Evolutionary conservation across 2,113 vertebrate genomes (phyloP).

Genomic region (Oplegnathus fasciatus): DNA sequence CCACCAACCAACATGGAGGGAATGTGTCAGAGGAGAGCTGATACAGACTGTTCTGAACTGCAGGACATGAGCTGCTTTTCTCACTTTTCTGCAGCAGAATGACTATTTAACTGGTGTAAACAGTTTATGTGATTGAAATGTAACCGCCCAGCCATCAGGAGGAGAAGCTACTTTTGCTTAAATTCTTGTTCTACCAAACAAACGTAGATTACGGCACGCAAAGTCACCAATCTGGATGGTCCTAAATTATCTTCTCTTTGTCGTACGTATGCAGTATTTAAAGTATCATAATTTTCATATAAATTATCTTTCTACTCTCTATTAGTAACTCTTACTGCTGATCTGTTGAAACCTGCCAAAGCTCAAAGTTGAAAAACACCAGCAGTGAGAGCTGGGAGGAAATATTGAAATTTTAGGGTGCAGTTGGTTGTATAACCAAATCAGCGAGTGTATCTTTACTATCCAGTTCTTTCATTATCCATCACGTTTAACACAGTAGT

Average conservation of each 20-base stretch:
- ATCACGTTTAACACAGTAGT: neutral
- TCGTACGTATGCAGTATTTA: neutral
- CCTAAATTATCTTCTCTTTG: neutral
- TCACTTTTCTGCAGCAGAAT: conserved; percentile 14
- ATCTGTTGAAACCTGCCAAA: neutral
- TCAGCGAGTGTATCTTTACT: neutral
- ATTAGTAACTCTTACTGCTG: neutral
- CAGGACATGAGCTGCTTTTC: conserved; percentile 19
- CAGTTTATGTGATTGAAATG: conserved; percentile 9
- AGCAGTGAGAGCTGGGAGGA: neutral
- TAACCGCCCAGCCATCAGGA: neutral
- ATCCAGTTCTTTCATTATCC: neutral
- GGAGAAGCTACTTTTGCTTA: neutral
- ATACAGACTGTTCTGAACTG: conserved; percentile 16
- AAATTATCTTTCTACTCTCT: neutral
- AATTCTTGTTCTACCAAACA: neutral
- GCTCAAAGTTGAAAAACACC: neutral
- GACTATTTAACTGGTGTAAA: neutral
- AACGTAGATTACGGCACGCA: neutral
- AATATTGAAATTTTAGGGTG: rapidly evolving
- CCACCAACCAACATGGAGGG: conserved; percentile 21
- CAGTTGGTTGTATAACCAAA: neutral
- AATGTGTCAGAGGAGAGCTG: conserved; percentile 44
- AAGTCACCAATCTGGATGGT: neutral
- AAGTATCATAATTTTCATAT: no score